Evolutionary conservation across 2,888 invertebrate species (phyloP), one percentile per base, ranked within the genome.

Genomic region (Dynastes tityus): DNA sequence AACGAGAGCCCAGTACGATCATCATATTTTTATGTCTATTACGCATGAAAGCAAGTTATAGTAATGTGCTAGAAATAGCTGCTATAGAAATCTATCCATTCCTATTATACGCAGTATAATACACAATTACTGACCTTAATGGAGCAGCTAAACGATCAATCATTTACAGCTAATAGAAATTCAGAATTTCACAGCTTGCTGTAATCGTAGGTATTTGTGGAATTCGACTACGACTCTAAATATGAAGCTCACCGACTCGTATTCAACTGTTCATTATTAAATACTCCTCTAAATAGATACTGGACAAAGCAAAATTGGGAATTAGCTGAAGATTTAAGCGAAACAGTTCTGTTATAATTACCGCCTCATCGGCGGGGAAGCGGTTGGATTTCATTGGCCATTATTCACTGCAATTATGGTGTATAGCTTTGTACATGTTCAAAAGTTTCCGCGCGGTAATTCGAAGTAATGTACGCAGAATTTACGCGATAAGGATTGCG

Each of bases 141-240:
- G 76, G 80, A 79, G 71, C 78, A 77, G 63, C 71, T 51, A 55
- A 75, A 40, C 80, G 68, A 81, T 81, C 80, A 78, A 80, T 81
- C 81, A 81, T 81, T 81, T 80, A 81, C 49, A 75, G 80, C 80
- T 81, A 81, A 81, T 81, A 80, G 80, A 80, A 81, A 81, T 80
- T 80, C 79, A 53, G 80, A 78, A 77, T 79, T 78, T 78, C 76
- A 40, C 22, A 71, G 71, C 40, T 64, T 75, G 53, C 11, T 32
- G 65, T 67, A 67, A 67, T 67, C 76, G 76, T 51, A 55, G 76
- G 67, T 37, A 76, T 76, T 53, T 45, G 53, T 13, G 65, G 67
- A 76, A 76, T 76, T 76, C 49, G 49, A 53, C 32, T 55, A 37
- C n/a, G 11, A 32, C 70, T 51, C 55, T 53, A 76, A 76, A 53